Evolutionary conservation across 2,113 vertebrate genomes (phyloP), one percentile per base, ranked within the genome.

Genomic region (Menura novaehollandiae): DNA sequence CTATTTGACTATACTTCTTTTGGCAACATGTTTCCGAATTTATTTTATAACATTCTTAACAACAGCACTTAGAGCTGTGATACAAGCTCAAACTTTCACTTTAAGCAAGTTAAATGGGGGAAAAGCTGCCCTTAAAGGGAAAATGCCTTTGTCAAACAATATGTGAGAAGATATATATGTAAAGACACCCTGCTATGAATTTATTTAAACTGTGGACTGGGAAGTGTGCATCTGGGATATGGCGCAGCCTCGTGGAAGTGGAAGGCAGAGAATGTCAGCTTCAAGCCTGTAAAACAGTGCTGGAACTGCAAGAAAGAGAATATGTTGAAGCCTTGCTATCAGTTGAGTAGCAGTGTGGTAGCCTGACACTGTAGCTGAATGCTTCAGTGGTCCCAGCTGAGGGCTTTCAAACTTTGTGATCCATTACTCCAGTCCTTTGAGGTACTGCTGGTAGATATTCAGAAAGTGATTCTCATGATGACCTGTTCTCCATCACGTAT

Each of bases 401-500:
- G 71, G 64, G 51, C 53, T 86, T 73, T 56, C 22, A 47, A 55
- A 53, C 66, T 85, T 74, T 37, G 30, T 73, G 11, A 52, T 37
- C 52, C 7, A 19, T 52, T 55, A 23, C 9, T 64, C 16, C 47
- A 26, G 53, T 55, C 18, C 28, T 58, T 59, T 82, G 49, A 64
- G 30, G 32, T 49, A 22, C 41, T 46, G 33, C 33, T 69, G 21
- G 21, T 49, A 74, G 64, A 33, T 41, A 35, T 26, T 64, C 39
- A 78, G 64, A 76, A 81, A 59, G 49, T 24, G 11, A 23, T 33
- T 73, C 27, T 77, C 19, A 23, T 17, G 32, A 49, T 51, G 63
- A 30, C 17, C 0, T 1, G 13, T 35, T 71, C 33, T 80, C 37
- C 11, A 32, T 63, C 44, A 66, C 0, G 0, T 55, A 20, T 39